Percentiles rank a stretch among this genome's conserved stretches.
Conservation (phyloP, 2,888 invertebrate genomes). For the Tenthredo distinguenda region DNA sequence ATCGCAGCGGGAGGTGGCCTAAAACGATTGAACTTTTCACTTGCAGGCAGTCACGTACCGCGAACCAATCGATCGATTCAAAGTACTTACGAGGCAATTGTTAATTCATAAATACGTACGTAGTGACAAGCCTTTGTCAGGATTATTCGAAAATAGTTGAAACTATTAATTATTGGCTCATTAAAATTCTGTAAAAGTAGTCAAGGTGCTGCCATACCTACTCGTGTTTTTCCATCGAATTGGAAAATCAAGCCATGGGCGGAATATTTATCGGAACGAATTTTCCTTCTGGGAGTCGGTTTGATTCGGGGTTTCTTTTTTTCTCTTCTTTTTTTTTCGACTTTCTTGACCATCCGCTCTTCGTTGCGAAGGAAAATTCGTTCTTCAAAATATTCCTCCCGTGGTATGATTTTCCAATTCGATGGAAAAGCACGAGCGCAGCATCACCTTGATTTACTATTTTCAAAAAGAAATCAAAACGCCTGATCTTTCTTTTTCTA, state of each 20-base stretch:
- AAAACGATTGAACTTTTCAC: conserved; percentile 37
- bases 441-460: too few relatives aligned
- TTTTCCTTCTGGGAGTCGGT: too few relatives aligned
- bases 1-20: conserved; percentile 5
- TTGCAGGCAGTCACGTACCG: conserved; percentile 3
- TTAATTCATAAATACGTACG: conserved; percentile 5
- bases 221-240: background rate
- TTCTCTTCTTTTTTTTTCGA: background rate
- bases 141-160: background rate
- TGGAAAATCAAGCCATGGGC: background rate
- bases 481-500: background rate
- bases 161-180: background rate
- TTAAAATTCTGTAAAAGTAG: background rate
- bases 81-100: conserved; percentile 14
- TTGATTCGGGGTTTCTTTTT: background rate
- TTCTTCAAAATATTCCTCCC: too few relatives aligned
- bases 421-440: too few relatives aligned
- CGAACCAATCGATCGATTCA: conserved; percentile 1
- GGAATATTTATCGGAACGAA: too few relatives aligned
- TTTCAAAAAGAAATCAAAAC: background rate
- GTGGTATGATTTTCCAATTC: too few relatives aligned
- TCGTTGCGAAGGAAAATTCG: too few relatives aligned
- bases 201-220: background rate
- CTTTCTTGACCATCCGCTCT: too few relatives aligned
- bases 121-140: background rate